Base-by-base conservation (phyloP, 2,113 vertebrate species). In the Pelusios castaneus region DNA sequence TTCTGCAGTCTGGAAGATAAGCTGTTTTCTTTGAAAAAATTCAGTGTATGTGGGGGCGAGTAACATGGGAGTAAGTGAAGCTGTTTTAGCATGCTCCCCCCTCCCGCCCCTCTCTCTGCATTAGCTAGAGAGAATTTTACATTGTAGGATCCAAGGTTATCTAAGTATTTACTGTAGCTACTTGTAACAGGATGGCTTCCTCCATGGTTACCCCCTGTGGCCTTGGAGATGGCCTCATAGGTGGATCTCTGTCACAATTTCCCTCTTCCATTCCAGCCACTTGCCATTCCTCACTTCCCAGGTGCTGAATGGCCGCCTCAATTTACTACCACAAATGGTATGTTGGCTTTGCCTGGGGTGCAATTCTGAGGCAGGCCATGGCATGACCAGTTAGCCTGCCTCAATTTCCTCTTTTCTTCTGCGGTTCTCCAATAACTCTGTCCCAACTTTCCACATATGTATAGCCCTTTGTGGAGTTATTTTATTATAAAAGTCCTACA, bases 1-100 rank as follows among this genome's bases (percentile, higher is more conserved):
- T 97, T 78, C 95, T 97, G 91, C 91, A 81, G 93, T 81, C 84
- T 55, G 89, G 58, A 88, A 97, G 97, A 97, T 97, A 97, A 97
- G 94, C 92, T 95, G 84, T 89, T 97, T 95, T 96, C 91, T 97
- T 97, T 96, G 89, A 92, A 97, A 92, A 45, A 78, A n/a, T 91
- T 90, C n/a, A 38, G 88, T 94, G 80, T 43, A 21, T 89, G 90
- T 77, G 87, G 90, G 9, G 10, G 5, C 85, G 90, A 85, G 60
- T 91, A 93, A 91, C 70, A 73, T 83, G 94, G 89, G 82, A 94
- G 73, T 85, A 90, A 92, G 92, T 92, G 90, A 92, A 95, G 91
- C 94, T 88, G 86, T 76, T 45, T 52, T 85, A n/a, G 60, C 7
- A 0, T 6, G 31, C 10, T 60, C 12, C 29, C 29, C 13, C 25